These are phyloP conservation scores for Diabrotica balteata DNA, from an alignment of 2,888 invertebrate species.

Conservation along the genomic window DNA sequence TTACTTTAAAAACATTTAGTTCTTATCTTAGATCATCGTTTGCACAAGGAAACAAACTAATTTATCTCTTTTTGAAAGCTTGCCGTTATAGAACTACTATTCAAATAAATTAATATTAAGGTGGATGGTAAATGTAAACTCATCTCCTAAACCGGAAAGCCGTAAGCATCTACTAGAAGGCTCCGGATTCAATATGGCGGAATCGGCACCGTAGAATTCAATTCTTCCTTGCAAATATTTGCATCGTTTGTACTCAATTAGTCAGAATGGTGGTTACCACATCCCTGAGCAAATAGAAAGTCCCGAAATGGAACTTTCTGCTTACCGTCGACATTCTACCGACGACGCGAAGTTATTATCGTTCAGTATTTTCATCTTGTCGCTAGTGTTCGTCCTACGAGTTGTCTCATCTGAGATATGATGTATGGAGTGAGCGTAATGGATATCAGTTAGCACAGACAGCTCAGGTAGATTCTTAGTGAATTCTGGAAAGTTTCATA, in stretches of 20 bases:
- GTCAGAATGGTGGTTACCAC: slow-evolving; percentile 20
- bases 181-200: slow-evolving; percentile 8
- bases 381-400: no score
- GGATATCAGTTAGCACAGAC: no score
- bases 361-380: slow-evolving; percentile 6
- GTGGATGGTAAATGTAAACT: slow-evolving; percentile 6
- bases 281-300: slow-evolving; percentile 24
- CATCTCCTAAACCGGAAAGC: slow-evolving; percentile 10
- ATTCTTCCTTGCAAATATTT: slow-evolving; percentile 28
- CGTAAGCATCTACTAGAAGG: background rate
- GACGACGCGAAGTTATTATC: slow-evolving; percentile 3
- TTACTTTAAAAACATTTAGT: no score
- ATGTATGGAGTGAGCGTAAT: no score
- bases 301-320: slow-evolving; percentile 7
- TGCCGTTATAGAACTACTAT: background rate
- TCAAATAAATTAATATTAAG: slow-evolving; percentile 8
- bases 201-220: slow-evolving; percentile 16
- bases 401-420: no score
- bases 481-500: no score
- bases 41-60: no score
- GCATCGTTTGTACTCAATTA: slow-evolving; percentile 30
- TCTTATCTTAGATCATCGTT: no score
- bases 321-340: background rate
- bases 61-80: no score
- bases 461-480: no score